Conservation (phyloP, 2,113 vertebrate species). For the Dromaius novaehollandiae region DNA sequence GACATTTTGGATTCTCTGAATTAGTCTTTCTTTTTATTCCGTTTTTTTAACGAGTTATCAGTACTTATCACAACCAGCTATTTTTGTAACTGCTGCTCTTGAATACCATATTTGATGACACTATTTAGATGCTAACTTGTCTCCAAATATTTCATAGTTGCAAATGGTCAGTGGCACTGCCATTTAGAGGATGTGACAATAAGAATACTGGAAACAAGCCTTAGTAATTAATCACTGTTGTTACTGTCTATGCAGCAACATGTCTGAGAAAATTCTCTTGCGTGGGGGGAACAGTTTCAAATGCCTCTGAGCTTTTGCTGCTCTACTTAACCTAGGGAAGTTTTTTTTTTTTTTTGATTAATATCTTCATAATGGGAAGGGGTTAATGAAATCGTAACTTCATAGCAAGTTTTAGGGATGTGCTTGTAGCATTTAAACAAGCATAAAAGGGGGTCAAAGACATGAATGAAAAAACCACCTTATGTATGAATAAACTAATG, state of each 20-base stretch:
- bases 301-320: background rate
- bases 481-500: background rate
- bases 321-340: background rate
- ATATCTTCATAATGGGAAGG: background rate
- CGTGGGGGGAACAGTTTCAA: background rate
- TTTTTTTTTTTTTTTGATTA: background rate
- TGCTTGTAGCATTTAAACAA: background rate
- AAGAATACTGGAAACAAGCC: background rate
- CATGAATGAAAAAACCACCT: background rate
- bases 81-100: background rate
- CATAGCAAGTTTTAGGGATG: background rate
- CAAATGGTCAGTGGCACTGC: background rate
- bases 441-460: background rate
- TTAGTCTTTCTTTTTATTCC: background rate
- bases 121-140: background rate
- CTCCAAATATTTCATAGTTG: background rate
- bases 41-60: background rate
- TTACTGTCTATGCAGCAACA: background rate
- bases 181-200: background rate
- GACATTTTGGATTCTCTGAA: background rate
- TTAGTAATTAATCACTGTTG: background rate
- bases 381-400: background rate
- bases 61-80: background rate
- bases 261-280: background rate
- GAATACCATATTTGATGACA: background rate